Conservation (phyloP, 2,113 vertebrate species). For the Megaceryle torquata region DNA sequence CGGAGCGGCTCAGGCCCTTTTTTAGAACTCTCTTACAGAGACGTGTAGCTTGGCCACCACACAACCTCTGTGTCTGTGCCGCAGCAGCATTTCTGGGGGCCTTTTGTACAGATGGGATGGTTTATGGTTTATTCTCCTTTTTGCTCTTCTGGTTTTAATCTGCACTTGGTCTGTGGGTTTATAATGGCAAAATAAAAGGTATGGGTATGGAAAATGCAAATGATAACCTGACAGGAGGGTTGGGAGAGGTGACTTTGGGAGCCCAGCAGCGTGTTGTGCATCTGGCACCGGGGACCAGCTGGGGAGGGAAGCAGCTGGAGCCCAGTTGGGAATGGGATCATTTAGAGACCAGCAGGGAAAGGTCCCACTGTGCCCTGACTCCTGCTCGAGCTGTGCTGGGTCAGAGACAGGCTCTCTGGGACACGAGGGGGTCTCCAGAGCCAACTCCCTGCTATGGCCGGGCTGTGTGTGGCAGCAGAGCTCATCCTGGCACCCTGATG, state of each 20-base stretch:
- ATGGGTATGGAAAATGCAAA: background rate
- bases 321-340: fast-evolving
- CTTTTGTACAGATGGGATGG: background rate
- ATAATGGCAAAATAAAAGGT: background rate
- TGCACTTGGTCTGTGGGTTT: background rate
- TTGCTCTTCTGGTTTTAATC: background rate
- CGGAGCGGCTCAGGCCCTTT: background rate
- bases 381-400: background rate
- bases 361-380: fast-evolving
- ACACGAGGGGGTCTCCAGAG: fast-evolving
- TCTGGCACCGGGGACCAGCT: background rate
- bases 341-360: background rate
- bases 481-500: fast-evolving
- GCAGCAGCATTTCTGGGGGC: background rate
- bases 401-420: background rate
- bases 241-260: background rate
- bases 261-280: background rate
- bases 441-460: fast-evolving
- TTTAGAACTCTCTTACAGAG: background rate
- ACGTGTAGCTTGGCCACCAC: background rate
- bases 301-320: background rate
- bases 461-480: background rate
- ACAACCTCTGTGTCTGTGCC: background rate
- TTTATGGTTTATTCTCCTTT: background rate
- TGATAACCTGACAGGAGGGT: background rate